Base-by-base conservation (phyloP, 1,140 invertebrate genomes). In the Notospermus geniculatus region DNA sequence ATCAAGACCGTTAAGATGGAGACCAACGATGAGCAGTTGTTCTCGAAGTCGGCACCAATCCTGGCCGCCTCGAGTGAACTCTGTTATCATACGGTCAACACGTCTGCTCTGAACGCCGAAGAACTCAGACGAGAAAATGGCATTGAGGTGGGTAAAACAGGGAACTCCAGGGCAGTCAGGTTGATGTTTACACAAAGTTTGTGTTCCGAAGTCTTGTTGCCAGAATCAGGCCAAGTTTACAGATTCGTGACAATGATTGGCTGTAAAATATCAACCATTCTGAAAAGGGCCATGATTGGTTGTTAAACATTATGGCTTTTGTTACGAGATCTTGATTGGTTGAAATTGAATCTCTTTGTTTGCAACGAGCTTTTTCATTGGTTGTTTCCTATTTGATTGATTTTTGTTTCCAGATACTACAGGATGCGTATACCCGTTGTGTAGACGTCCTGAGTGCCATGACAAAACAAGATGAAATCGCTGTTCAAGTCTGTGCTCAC, bases 81-180 rank as follows among this genome's bases (percentile, higher is more conserved):
- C 5, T 91, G 92, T 28, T 97, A 95, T 82, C 92, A 97, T 73
- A 99, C 97, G 0, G 91, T 99, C 1, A 89, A 91, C 68, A 98
- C 95, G 83, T 99, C 96, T 2, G 89, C 94, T 32, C 84, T 99
- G 7, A 99, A 99, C 84, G 97, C 95, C 0, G 95, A 99, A 83
- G 97, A 99, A 81, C 83, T 99, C 41, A 83, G 96, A 46, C 82
- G 97, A 58, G 95, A 99, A 84, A 89, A 89, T 62, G 96, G 96
- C 22, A 85, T 98, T 53, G 90, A 96, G 81, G 89, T 90, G 62
- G 36, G 64, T 54, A 17, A 23, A 15, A n/a, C 52, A 11, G 13
- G 13, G 13, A 54, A 15, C 22, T n/a, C 52, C 9, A 17, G n/a
- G n/a, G n/a, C n/a, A n/a, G n/a, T n/a, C n/a, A n/a, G n/a, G n/a